These are phyloP conservation scores for Laspeyria flexula DNA, from an alignment of 2,888 invertebrate species.

Conservation along the genomic window DNA sequence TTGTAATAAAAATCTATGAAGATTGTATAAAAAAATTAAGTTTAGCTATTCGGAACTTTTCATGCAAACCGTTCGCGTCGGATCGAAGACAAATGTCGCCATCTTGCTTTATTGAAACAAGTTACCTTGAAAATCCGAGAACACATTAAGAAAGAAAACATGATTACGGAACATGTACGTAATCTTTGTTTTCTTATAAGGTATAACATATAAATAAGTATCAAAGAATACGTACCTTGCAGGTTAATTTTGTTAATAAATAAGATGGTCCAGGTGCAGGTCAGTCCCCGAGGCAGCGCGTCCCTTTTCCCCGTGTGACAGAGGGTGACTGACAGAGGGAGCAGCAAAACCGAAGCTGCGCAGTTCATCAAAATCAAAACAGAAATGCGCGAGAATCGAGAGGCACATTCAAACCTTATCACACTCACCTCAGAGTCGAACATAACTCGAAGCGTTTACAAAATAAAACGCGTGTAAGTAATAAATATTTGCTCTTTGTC, in stretches of 20 bases:
- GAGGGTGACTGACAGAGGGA: constrained; percentile 8
- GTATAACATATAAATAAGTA: not conserved
- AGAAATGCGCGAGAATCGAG: not conserved
- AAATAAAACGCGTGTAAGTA: not conserved
- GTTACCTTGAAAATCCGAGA: not conserved
- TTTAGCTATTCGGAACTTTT: not conserved
- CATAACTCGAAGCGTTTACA: not conserved
- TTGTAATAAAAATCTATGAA: no score
- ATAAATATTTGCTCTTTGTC: not conserved
- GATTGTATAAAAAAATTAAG: no score
- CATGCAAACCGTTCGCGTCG: not conserved
- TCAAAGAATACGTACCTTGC: not conserved
- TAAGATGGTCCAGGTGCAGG: not conserved
- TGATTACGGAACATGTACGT: no score
- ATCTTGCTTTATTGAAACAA: not conserved
- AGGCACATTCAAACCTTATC: constrained; percentile 7
- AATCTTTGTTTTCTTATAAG: no score
- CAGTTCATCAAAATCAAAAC: constrained; percentile 8
- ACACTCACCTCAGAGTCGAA: constrained; percentile 5
- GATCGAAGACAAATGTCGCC: not conserved
- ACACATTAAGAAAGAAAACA: no score
- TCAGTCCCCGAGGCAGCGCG: not conserved
- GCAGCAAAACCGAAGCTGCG: constrained; percentile 5
- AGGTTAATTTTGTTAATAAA: not conserved
- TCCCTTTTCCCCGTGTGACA: constrained; percentile 3